Base-by-base conservation (phyloP, 2,888 invertebrate genomes). In the Biston stratarius region DNA sequence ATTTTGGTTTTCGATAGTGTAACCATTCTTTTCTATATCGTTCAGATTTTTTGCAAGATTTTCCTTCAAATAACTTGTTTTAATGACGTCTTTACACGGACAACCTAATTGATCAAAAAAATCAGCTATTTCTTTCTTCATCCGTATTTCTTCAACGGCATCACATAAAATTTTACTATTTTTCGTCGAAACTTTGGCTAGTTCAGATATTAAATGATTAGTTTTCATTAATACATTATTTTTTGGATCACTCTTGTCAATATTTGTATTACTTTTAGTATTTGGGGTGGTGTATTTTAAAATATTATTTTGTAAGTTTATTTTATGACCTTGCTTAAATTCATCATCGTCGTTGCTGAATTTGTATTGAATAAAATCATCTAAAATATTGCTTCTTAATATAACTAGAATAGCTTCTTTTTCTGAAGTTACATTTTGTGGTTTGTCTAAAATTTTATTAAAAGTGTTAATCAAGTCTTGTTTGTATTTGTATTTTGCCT, bases 181-280 rank as follows among this genome's bases (percentile, higher is more conserved):
- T 15, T 88, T 86, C 51, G 81, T 44, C 0, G 84, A 83, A 5
- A 90, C 82, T 68, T 79, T 80, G 52, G 79, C 72, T 48, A 91
- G 74, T 51, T 88, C 87, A 71, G 84, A 83, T n/a, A 90, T 52
- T n/a, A 90, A 69, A 61, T 84, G 78, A 73, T 90, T 88, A 61
- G 78, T 72, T 72, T 69, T 77, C 14, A 84, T 73, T 57, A 87
- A 72, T 5, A 81, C 70, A 72, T 85, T 76, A 5, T 55, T 47
- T 24, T 52, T n/a, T 8, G 40, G 10, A 7, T 42, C 33, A 5
- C 40, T 59, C 5, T 69, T 72, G 8, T 76, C 67, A 64, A 61
- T 69, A 34, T 40, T 49, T 9, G 6, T 12, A 8, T 36, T 24
- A 14, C 24, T 12, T 44, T 58, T 38, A 38, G 38, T 10, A 42